Evolutionary conservation across 2,888 invertebrate species (phyloP), one percentile per base, ranked within the genome.

Genomic region (Sericinus montela): DNA sequence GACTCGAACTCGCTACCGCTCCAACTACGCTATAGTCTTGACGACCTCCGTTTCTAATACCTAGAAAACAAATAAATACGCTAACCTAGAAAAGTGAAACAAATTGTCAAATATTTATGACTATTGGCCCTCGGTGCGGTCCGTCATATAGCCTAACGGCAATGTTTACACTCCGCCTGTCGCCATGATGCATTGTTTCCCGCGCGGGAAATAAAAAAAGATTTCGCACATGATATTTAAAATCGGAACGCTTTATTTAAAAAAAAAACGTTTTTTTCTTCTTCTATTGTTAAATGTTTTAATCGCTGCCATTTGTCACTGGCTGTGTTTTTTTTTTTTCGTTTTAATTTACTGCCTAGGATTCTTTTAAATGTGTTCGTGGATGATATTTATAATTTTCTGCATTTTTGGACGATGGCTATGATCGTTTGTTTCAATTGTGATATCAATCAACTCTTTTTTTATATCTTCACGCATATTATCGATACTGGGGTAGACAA

Each of bases 231-330:
- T 32, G 32, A 28, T 34, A 23, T 48, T 48, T 13, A 16, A 38
- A 48, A 48, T 25, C 8, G n/a, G n/a, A 39, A 30, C 38, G 32
- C 30, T 32, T 30, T 45, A 29, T 45, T 32, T 39, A 25, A 25
- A 16, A 13, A 25, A 25, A 16, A 13, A 19, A 14, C 25, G 32
- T 7, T 2, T 19, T 19, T 19, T 19, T 34, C 15, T 34, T 34
- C 34, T 19, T n/a, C 30, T 37, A 43, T 38, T 48, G 48, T 48
- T 43, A 10, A 28, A 38, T 32, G 28, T 43, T 38, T 48, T 34
- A 43, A 48, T 38, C 38, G 8, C 15, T 8, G 16, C 37, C 42
- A 48, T 38, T 38, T 28, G 38, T 43, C 15, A 37, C 14, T n/a
- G 43, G 42, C 28, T 5, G 4, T 11, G 15, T n/a, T 29, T 16